Percentiles rank a stretch among this genome's conserved stretches.
Evolutionary conservation across 2,888 invertebrate species (phyloP).

Genomic region (Mystacides longicornis): DNA sequence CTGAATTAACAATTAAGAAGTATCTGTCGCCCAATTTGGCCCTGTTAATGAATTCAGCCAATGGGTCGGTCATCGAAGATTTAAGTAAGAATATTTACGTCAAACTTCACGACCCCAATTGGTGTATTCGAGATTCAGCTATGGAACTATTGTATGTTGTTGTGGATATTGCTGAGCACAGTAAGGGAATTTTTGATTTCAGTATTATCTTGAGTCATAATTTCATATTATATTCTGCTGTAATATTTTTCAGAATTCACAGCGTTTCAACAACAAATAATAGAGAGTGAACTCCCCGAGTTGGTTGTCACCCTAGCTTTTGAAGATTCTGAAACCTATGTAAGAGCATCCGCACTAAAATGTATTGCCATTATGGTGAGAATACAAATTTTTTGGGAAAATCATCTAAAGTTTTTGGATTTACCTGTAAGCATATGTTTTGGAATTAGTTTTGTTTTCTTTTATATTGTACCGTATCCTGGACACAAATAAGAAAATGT

Average conservation of each 20-base stretch:
- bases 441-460: background rate
- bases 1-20: constrained; percentile 62
- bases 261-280: constrained; percentile 63
- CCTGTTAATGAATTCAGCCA: constrained; percentile 58
- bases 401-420: constrained; percentile 49
- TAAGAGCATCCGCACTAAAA: constrained; percentile 65
- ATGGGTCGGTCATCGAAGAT: constrained; percentile 56
- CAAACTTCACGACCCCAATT: constrained; percentile 63
- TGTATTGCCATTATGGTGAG: constrained; percentile 62
- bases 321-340: constrained; percentile 66
- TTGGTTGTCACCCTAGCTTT: constrained; percentile 58
- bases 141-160: constrained; percentile 65
- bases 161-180: constrained; percentile 60
- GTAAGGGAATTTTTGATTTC: constrained; percentile 41
- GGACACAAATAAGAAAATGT: no score
- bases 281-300: constrained; percentile 57
- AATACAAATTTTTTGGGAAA: constrained; percentile 60
- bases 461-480: no score
- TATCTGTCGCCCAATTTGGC: constrained; percentile 73
- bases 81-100: constrained; percentile 60
- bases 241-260: constrained; percentile 57
- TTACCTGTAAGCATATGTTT: constrained; percentile 48
- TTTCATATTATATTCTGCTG: background rate
- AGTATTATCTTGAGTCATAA: background rate
- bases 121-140: constrained; percentile 75